phyloP scores from a whole-genome alignment of 1,140 invertebrate genomes.

The Lycorma delicatula region DNA sequence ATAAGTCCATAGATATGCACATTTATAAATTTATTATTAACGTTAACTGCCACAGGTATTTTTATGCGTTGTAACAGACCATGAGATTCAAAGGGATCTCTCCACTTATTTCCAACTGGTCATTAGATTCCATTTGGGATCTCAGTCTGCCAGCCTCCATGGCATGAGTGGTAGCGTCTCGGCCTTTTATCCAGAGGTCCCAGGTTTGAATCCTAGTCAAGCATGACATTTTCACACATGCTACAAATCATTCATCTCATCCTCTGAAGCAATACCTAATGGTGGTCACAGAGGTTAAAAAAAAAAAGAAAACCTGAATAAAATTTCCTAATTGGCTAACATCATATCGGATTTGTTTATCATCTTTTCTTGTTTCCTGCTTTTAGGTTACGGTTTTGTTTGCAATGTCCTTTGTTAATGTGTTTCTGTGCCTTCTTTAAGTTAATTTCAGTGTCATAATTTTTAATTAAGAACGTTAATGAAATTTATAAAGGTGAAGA shows the following conservation, averaged over 20 bases:
- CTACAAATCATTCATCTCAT: background rate
- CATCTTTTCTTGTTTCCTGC: background rate
- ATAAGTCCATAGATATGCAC: background rate
- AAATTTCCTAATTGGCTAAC: background rate
- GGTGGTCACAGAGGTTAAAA: too few species aligned
- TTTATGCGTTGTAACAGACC: background rate
- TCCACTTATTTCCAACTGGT: background rate
- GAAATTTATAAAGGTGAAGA: background rate
- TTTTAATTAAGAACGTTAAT: background rate
- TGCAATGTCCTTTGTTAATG: background rate
- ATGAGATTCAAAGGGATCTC: background rate
- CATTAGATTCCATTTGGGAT: background rate
- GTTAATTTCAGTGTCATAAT: background rate
- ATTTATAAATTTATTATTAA: background rate
- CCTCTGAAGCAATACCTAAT: too few species aligned
- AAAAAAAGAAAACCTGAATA: background rate
- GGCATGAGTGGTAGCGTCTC: too few species aligned
- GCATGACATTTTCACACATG: background rate
- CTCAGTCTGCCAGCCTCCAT: too few species aligned
- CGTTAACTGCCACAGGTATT: background rate
- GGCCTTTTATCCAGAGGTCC: background rate
- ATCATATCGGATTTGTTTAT: background rate
- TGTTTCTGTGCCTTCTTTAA: background rate
- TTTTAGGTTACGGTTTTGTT: background rate
- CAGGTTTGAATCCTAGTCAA: background rate